Percentiles rank a stretch among this genome's conserved stretches.
Conservation (phyloP, 2,797 vertebrate genomes). For the Morus bassanus region DNA sequence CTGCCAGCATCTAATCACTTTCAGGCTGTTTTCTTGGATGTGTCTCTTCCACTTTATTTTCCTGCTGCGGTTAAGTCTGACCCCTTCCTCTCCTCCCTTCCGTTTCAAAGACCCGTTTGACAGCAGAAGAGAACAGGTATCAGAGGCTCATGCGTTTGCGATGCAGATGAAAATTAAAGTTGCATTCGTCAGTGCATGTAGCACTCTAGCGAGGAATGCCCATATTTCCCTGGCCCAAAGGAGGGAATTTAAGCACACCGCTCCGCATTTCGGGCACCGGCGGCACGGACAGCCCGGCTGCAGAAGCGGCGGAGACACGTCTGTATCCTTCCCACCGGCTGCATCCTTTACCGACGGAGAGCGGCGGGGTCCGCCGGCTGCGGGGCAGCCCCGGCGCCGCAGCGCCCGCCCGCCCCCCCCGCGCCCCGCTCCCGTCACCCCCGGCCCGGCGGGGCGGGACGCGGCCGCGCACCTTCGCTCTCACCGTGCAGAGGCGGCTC, state of each 20-base stretch:
- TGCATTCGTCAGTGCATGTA: neutral
- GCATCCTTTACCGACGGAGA: neutral
- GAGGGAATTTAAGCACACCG: neutral
- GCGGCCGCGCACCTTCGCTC: neutral
- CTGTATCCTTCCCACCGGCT: rapidly evolving
- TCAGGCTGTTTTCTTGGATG: neutral
- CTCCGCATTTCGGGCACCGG: neutral
- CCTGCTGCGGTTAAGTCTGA: neutral
- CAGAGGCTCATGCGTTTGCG: neutral
- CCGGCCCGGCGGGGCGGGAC: neutral
- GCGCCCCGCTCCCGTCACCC: neutral
- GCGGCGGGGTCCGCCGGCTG: neutral
- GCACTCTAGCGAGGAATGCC: neutral
- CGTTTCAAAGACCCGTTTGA: neutral
- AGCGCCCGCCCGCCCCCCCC: neutral
- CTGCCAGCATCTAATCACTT: neutral
- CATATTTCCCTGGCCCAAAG: neutral
- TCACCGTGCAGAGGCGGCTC: neutral
- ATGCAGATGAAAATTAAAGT: neutral
- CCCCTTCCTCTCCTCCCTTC: neutral
- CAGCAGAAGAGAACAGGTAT: neutral
- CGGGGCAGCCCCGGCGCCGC: neutral
- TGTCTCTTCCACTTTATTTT: neutral
- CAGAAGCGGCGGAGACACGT: neutral
- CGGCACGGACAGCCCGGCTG: neutral